These are phyloP conservation scores for Prorops nasuta DNA, from an alignment of 1,140 invertebrate species.

Conservation along the genomic window DNA sequence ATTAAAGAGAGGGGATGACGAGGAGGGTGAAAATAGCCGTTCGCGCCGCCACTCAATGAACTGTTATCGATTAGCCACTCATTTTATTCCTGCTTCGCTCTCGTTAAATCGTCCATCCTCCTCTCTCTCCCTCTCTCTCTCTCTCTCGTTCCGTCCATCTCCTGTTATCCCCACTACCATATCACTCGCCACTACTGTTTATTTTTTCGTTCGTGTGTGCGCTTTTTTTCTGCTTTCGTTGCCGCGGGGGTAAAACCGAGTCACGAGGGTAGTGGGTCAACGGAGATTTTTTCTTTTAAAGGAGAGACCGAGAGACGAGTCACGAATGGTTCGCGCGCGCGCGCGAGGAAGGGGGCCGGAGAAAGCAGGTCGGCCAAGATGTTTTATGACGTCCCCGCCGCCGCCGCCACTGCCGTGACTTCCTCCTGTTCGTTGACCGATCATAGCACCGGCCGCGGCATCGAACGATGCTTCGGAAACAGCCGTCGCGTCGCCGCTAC, in stretches of 20 bases:
- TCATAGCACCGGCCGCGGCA: background rate
- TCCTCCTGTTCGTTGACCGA: background rate
- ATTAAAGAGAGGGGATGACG: too few relatives aligned
- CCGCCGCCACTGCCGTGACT: too few relatives aligned
- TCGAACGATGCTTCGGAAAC: background rate
- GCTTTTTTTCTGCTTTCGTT: conserved; percentile 29
- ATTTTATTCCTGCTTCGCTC: conserved; percentile 39
- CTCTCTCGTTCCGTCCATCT: conserved; percentile 13
- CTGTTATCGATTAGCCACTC: conserved; percentile 50
- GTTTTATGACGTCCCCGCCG: conserved; percentile 22
- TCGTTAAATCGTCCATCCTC: conserved; percentile 23
- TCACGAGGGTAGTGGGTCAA: conserved; percentile 51
- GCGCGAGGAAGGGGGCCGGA: conserved; percentile 15
- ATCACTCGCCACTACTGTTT: conserved; percentile 3
- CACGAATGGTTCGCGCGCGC: too few relatives aligned
- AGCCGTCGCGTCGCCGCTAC: background rate
- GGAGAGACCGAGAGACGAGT: conserved; percentile 19
- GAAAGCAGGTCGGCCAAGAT: conserved; percentile 38
- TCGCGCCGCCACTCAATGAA: conserved; percentile 50
- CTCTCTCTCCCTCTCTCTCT: conserved; percentile 11
- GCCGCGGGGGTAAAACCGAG: conserved; percentile 38
- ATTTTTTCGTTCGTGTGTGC: conserved; percentile 5
- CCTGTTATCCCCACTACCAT: conserved; percentile 3
- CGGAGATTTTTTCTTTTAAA: background rate
- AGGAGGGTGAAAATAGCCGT: too few relatives aligned